A percentile compares a stretch with the other conserved stretches of the same genome.
phyloP scores from a whole-genome alignment of 2,113 vertebrate genomes.

The Hystrix cristata region DNA sequence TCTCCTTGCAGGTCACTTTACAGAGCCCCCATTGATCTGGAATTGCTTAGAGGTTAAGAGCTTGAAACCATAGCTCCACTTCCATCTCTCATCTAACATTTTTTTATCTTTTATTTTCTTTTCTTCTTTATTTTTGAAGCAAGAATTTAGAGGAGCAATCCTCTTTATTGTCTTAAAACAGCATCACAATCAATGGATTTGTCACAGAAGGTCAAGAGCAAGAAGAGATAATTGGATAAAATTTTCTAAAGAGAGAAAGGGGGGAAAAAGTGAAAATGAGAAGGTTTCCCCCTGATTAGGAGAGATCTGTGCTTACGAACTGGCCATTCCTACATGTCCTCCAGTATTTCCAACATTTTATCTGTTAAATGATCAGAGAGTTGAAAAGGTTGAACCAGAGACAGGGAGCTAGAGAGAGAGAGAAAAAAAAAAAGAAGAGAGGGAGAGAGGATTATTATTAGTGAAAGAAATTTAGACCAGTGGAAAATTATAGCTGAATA shows the following conservation, averaged over 20 bases:
- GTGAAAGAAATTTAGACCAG: background rate
- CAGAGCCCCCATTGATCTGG: background rate
- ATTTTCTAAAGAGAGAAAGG: background rate
- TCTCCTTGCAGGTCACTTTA: background rate
- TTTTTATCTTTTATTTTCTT: background rate
- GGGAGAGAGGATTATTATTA: rapidly evolving
- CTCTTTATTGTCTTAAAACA: background rate
- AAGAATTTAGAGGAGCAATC: background rate
- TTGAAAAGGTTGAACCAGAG: too few relatives aligned
- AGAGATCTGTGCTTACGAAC: background rate
- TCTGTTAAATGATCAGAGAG: background rate
- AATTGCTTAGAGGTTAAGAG: background rate
- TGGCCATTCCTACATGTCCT: rapidly evolving
- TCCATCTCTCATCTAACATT: background rate
- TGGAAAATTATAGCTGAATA: background rate
- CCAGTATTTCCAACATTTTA: rapidly evolving
- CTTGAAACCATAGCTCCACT: background rate
- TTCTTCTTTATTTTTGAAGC: background rate
- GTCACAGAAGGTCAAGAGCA: background rate
- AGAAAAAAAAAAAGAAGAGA: background rate
- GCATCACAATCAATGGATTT: background rate
- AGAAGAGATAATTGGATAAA: background rate
- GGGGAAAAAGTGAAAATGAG: background rate
- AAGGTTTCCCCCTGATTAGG: background rate
- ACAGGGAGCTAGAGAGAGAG: background rate